Conservation (phyloP, 2,797 vertebrate species). For the Melanotaenia boesemani region DNA sequence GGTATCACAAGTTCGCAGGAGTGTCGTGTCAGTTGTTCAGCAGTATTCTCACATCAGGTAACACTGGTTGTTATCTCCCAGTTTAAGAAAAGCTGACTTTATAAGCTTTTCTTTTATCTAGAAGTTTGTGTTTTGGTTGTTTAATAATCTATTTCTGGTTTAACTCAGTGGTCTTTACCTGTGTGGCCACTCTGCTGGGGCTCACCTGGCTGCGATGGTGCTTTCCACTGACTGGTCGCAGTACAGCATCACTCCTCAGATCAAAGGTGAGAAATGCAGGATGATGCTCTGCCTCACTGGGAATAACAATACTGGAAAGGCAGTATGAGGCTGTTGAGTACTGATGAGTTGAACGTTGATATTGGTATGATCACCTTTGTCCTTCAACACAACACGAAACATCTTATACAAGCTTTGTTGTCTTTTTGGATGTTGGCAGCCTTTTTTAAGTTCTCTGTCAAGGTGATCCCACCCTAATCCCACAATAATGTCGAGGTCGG, state of each 20-base stretch:
- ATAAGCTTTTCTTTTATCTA: too few relatives aligned
- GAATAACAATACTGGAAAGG: not conserved
- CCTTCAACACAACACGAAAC: not conserved
- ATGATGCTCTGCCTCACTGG: not conserved
- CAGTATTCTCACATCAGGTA: conserved; percentile 87
- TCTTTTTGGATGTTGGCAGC: not conserved
- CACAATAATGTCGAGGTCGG: too few relatives aligned
- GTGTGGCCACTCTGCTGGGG: conserved; percentile 95
- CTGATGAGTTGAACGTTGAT: not conserved
- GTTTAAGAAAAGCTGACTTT: too few relatives aligned
- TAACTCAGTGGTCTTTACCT: conserved; percentile 88
- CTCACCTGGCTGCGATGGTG: conserved; percentile 92
- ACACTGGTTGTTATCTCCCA: not conserved
- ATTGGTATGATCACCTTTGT: not conserved
- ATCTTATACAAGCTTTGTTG: not conserved
- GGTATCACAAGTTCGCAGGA: conserved; percentile 89
- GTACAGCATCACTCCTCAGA: conserved; percentile 82
- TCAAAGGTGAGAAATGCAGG: conserved; percentile 85
- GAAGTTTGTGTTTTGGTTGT: not conserved
- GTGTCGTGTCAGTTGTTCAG: conserved; percentile 83
- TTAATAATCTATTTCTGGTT: not conserved
- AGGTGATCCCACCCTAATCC: too few relatives aligned
- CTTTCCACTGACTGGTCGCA: conserved; percentile 90
- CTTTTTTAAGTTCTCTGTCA: too few relatives aligned
- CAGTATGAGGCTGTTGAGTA: not conserved